These are phyloP conservation scores for Apostichopus parvimensis DNA, from an alignment of 35 echinoderm and acorn worm species.

Conservation along the genomic window DNA sequence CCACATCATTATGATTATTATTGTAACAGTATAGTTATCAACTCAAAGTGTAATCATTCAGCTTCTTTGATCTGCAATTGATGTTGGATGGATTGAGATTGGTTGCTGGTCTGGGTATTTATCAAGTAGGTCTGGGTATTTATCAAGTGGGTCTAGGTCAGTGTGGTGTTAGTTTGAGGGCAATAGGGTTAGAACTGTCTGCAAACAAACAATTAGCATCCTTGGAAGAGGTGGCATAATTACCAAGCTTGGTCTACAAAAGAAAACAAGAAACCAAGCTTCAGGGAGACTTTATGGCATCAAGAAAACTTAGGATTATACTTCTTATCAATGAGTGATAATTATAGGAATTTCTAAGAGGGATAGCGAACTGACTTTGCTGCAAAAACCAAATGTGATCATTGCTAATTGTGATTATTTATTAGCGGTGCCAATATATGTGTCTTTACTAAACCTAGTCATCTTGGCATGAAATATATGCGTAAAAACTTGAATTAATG, in stretches of 20 bases:
- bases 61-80: background rate
- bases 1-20: too few species aligned
- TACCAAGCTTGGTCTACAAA: background rate
- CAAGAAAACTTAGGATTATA: slow-evolving; percentile 9
- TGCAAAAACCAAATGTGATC: too few species aligned
- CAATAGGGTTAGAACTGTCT: background rate
- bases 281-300: slow-evolving; percentile 12
- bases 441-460: too few species aligned
- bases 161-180: slow-evolving; percentile 29
- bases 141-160: slow-evolving; percentile 32
- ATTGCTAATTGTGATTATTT: too few species aligned
- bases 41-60: background rate
- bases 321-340: background rate
- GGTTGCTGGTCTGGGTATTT: background rate
- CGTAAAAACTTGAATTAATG: too few species aligned
- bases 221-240: slow-evolving; percentile 23
- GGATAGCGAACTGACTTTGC: too few species aligned
- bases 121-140: background rate
- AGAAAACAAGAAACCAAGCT: background rate
- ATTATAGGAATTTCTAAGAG: too few species aligned
- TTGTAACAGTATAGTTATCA: slow-evolving; percentile 9
- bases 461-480: too few species aligned
- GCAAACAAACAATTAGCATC: background rate
- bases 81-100: too few species aligned
- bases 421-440: too few species aligned